Percentiles rank a stretch among this genome's conserved stretches.
These are phyloP conservation scores for Orestias chungarensis DNA, from an alignment of 2,797 vertebrate species.

Conservation along the genomic window DNA sequence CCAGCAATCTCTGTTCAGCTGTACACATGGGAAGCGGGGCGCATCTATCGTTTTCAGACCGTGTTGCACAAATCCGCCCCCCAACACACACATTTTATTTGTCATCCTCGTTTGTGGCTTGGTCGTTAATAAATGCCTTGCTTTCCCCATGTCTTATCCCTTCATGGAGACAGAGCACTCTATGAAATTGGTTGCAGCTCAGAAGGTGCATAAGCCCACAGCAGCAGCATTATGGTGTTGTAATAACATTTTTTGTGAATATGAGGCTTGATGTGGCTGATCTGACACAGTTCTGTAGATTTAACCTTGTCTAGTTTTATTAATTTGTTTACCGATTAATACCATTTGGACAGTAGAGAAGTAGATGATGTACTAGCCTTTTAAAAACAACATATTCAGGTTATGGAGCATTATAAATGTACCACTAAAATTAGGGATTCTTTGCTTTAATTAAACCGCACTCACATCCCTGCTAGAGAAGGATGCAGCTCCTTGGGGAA, in stretches of 20 bases:
- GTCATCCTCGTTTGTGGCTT: conserved; percentile 25
- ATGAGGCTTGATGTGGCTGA: conserved; percentile 3
- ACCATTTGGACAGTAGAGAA: neutral
- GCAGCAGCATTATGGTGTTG: conserved; percentile 28
- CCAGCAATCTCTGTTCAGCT: conserved; percentile 66
- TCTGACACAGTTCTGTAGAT: conserved; percentile 6
- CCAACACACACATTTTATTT: conserved; percentile 60
- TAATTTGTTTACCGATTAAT: neutral
- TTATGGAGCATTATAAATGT: neutral
- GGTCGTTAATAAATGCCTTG: conserved; percentile 18
- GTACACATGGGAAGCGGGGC: conserved; percentile 38
- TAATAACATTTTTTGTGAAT: conserved; percentile 18
- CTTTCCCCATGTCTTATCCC: conserved; percentile 25
- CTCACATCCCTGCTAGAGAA: neutral
- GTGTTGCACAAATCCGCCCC: conserved; percentile 48
- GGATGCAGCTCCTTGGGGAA: neutral
- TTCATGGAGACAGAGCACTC: conserved; percentile 8
- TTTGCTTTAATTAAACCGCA: neutral
- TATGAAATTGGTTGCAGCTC: conserved; percentile 37
- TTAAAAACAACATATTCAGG: conserved; percentile 1
- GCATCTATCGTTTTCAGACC: conserved; percentile 56
- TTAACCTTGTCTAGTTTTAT: conserved; percentile 8
- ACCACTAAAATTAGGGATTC: neutral
- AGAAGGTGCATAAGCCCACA: conserved; percentile 35
- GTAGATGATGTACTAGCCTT: neutral